These are phyloP conservation scores for Agrotis clavis DNA, from an alignment of 2,888 invertebrate genomes.

Conservation along the genomic window DNA sequence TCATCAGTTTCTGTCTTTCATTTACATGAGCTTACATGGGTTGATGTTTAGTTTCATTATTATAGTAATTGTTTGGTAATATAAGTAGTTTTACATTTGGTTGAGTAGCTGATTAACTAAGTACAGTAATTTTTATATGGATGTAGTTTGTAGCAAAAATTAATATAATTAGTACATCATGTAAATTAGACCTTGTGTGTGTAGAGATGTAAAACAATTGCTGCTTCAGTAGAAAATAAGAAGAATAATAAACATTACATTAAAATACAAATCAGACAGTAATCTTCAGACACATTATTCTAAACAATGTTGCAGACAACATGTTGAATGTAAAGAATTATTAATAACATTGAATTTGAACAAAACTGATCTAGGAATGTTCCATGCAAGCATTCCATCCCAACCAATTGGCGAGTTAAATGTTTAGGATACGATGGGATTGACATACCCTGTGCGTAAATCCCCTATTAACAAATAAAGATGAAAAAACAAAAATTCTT, in stretches of 20 bases:
- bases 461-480: too few relatives aligned
- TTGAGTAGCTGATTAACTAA: background rate
- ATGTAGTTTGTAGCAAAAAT: background rate
- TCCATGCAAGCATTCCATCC: too few relatives aligned
- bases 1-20: background rate
- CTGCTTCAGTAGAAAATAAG: conserved; percentile 14
- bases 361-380: too few relatives aligned
- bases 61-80: background rate
- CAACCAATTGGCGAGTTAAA: too few relatives aligned
- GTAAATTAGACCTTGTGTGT: background rate
- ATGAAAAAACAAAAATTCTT: too few relatives aligned
- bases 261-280: background rate
- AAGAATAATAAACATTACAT: background rate
- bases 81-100: background rate
- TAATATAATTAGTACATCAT: background rate
- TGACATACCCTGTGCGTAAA: too few relatives aligned
- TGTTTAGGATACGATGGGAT: too few relatives aligned
- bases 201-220: background rate
- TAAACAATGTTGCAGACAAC: too few relatives aligned
- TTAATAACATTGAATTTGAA: too few relatives aligned
- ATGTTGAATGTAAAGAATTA: too few relatives aligned
- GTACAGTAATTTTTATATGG: background rate
- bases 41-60: conserved; percentile 10
- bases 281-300: too few relatives aligned
- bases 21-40: conserved; percentile 3